Evolutionary conservation across 2,888 invertebrate genomes (phyloP), one percentile per base, ranked within the genome.

Genomic region (Meteorus cinctellus): DNA sequence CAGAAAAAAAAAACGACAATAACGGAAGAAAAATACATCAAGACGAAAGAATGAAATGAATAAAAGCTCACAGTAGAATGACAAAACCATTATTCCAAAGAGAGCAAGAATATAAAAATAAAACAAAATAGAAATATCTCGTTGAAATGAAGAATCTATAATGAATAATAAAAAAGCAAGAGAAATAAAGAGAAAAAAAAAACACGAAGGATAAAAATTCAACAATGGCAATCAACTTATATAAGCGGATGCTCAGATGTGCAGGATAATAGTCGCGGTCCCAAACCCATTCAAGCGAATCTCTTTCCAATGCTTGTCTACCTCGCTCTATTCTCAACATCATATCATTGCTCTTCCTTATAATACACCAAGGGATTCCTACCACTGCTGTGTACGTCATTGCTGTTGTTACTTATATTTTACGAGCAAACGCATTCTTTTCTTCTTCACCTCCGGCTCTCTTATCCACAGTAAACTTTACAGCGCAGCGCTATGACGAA

Each of bases 401-500:
- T n/a, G 48, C 16, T 48, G 16, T 48, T 48, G n/a, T 16, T 48
- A 16, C 6, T 66, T 60, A 60, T 63, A 68, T 29, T 69, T 69
- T 55, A 69, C 51, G 55, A 55, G 55, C 69, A 31, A 69, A 51
- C 27, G 51, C 4, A 41, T 68, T 48, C 24, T 51, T 67, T 60
- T 34, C 48, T 48, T 60, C 45, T 55, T 31, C 29, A 10, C 59
- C 59, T 34, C 34, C n/a, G 27, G 34, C 48, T 31, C 24, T 69
- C 31, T 34, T 48, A 51, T 45, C 63, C 31, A 69, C 31, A 55
- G 34, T 51, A n/a, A 12, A 72, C 72, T 74, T 55, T n/a, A 77
- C 75, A 73, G 72, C 75, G 77, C 78, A 73, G 72, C 77, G 72
- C 74, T 67, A 76, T 75, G 78, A 81, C 78, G 81, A 79, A 80